Evolutionary conservation across 1,140 invertebrate genomes (phyloP), one percentile per base, ranked within the genome.

Genomic region (Brachionus angularis): DNA sequence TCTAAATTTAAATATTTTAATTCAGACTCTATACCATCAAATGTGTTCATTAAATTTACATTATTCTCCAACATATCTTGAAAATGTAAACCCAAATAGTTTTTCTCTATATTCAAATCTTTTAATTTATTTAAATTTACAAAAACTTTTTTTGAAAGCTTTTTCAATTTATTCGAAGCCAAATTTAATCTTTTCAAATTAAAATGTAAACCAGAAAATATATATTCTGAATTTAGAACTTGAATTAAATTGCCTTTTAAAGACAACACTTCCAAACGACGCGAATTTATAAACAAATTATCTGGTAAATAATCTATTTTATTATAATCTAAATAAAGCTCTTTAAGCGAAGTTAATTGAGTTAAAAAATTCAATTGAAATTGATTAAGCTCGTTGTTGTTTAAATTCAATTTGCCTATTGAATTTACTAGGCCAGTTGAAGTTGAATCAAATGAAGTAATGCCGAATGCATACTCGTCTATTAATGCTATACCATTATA

Each of bases 151-250:
- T 27, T 0, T n/a, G 25, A 27, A 67, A 67, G 46, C 1, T 2
- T 16, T 16, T 47, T 42, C 1, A 67, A 10, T 23, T 67, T 46
- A 31, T 71, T 71, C 31, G 18, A 14, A 27, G 46, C 67, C 18
- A 71, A n/a, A 71, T 71, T 71, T 23, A 71, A 53, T 36, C 39
- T 39, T 55, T 71, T 71, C 47, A 71, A 44, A 18, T 25, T 50
- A 27, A 58, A 58, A 29, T 39, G 21, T 1, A 71, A 29, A 1
- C 67, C 67, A 12, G 42, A 12, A 21, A 71, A 71, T 12, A 36
- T 21, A 1, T 33, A 34, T 18, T 52, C 16, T 8, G 8, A 27
- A 1, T 42, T 16, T n/a, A 71, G 10, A 21, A 1, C 29, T 18
- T 31, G 25, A 12, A 71, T 52, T 5, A 27, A 36, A 31, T 71